Conservation (phyloP, 1,140 invertebrate species). For the Hylaeus anthracinus region DNA sequence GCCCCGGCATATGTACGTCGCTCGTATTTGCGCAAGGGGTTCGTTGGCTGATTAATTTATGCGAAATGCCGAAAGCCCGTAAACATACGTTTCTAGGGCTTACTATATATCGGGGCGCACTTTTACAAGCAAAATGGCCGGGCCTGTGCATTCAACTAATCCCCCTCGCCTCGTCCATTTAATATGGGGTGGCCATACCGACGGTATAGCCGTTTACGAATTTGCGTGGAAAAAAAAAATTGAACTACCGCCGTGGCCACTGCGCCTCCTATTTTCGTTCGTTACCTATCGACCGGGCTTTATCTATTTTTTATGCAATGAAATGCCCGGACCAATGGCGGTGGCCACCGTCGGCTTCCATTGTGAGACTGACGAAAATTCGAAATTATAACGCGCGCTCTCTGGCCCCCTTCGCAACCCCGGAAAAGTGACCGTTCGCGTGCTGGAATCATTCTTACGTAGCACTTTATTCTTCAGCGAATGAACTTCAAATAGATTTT, state of each 20-base stretch:
- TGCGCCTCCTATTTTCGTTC: constrained; percentile 72
- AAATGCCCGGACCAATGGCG: constrained; percentile 59
- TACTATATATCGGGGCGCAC: constrained; percentile 59
- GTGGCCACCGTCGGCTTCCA: constrained; percentile 31
- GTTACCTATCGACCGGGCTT: constrained; percentile 74
- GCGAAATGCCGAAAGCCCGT: constrained; percentile 59
- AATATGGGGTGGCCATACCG: constrained; percentile 72
- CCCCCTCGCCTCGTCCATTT: constrained; percentile 72
- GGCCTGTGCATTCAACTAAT: constrained; percentile 70
- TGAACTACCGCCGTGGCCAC: constrained; percentile 59
- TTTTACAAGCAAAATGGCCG: constrained; percentile 69
- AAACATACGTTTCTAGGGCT: constrained; percentile 69
- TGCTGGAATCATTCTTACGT: constrained; percentile 27
- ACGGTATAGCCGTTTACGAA: constrained; percentile 72
- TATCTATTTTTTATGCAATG: constrained; percentile 73
- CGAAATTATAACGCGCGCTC: constrained; percentile 56
- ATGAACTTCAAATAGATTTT: too few relatives aligned
- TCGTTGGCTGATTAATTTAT: constrained; percentile 62
- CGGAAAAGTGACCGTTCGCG: constrained; percentile 33
- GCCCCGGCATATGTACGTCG: neutral
- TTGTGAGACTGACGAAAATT: constrained; percentile 65
- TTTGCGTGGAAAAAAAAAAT: constrained; percentile 72
- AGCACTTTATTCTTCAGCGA: too few relatives aligned
- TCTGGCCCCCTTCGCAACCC: constrained; percentile 16
- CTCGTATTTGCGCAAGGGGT: constrained; percentile 7